phyloP scores from a whole-genome alignment of 2,113 vertebrate genomes.

The Oncorhynchus tshawytscha region DNA sequence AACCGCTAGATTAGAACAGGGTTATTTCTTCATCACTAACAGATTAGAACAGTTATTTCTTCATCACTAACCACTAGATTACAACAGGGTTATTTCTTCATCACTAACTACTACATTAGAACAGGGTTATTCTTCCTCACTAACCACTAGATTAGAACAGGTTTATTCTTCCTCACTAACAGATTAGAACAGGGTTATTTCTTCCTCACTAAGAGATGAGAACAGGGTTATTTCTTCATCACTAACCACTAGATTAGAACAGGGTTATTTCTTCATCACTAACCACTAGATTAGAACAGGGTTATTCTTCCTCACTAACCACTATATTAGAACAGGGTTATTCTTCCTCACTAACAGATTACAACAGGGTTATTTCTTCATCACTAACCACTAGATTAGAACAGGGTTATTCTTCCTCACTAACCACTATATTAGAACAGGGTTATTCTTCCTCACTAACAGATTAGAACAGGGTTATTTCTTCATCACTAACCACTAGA shows the following conservation, averaged over 20 bases:
- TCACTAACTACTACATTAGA: background rate
- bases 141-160: background rate
- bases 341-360: background rate
- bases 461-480: too few species aligned
- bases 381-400: background rate
- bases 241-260: background rate
- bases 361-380: too few species aligned
- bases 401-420: background rate
- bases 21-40: too few species aligned
- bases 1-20: background rate
- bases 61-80: background rate
- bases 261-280: too few species aligned
- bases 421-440: background rate
- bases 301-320: background rate
- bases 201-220: background rate
- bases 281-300: background rate
- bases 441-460: background rate
- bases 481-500: background rate
- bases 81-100: background rate
- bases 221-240: background rate
- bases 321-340: background rate
- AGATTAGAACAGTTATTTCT: background rate
- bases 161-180: too few species aligned
- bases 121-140: too few species aligned
- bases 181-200: background rate